Conservation (phyloP, 2,888 invertebrate species). For the Orthosia gothica region DNA sequence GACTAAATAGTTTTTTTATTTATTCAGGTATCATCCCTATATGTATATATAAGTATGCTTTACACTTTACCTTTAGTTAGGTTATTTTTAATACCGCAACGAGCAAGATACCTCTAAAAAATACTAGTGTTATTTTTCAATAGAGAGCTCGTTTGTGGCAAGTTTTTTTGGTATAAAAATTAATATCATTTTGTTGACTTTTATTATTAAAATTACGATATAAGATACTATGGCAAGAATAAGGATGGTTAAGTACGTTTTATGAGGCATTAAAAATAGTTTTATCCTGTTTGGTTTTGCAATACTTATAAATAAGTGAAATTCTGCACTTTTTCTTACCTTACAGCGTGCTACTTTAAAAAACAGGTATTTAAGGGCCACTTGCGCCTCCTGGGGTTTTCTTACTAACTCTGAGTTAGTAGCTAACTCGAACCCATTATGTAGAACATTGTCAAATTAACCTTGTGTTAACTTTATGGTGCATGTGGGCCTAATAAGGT, state of each 20-base stretch:
- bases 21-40: too few species aligned
- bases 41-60: too few species aligned
- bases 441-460: too few species aligned
- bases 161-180: conserved; percentile 24
- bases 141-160: conserved; percentile 54
- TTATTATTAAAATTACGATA: conserved; percentile 12
- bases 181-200: conserved; percentile 23
- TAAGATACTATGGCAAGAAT: conserved; percentile 35
- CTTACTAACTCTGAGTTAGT: too few species aligned
- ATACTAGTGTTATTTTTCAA: not conserved
- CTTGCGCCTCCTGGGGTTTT: too few species aligned
- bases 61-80: too few species aligned
- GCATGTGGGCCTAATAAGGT: not conserved
- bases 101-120: conserved; percentile 12
- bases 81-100: not conserved
- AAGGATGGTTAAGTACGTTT: conserved; percentile 7
- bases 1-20: too few species aligned
- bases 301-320: not conserved
- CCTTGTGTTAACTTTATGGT: too few species aligned
- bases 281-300: not conserved
- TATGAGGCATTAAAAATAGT: not conserved
- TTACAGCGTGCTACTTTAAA: conserved; percentile 24
- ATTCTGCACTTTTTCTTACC: too few species aligned
- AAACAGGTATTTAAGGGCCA: conserved; percentile 22
- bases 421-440: too few species aligned